Evolutionary conservation across 2,797 vertebrate species (phyloP), one percentile per base, ranked within the genome.

Genomic region (Prunella strophiata): DNA sequence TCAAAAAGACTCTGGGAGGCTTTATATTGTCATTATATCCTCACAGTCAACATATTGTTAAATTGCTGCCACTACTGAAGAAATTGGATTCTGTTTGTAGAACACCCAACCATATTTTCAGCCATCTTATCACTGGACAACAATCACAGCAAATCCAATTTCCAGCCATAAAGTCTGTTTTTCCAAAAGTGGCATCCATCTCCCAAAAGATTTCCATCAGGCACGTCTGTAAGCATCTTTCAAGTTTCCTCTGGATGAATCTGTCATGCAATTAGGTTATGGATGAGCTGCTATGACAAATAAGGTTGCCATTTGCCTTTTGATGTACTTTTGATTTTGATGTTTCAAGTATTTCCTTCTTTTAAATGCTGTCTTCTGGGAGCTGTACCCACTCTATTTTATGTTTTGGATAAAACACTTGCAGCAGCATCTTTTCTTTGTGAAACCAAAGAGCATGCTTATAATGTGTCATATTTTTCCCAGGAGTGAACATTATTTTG

Each of bases 201-300:
- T 97, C 96, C 95, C 92, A 84, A 80, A 96, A 97, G 91, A 95
- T 68, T 91, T 81, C 71, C 70, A 91, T 90, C 70, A 88, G 89
- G 85, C 59, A 85, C 57, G 93, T 91, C 59, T 82, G 85, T 89
- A 96, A 96, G 57, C 89, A 91, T 92, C 93, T 96, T 96, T 96
- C 72, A 83, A 94, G 78, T 94, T 96, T 89, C 59, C 80, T 96
- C 84, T 96, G 95, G 91, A 92, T 93, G 57, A 92, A 83, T 94
- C 85, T 89, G 84, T 89, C 86, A 93, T 83, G 81, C 85, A 92
- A 94, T 95, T 91, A 94, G 58, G 72, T 76, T 97, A 61, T 87
- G 94, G 84, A 91, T 87, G 82, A 54, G 81, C 91, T 96, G 91
- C 85, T 8, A 1, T 92, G 89, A 94, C 86, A 97, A 94, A 96